Evolutionary conservation across 2,797 vertebrate genomes (phyloP).

Genomic region (Diceros bicornis): DNA sequence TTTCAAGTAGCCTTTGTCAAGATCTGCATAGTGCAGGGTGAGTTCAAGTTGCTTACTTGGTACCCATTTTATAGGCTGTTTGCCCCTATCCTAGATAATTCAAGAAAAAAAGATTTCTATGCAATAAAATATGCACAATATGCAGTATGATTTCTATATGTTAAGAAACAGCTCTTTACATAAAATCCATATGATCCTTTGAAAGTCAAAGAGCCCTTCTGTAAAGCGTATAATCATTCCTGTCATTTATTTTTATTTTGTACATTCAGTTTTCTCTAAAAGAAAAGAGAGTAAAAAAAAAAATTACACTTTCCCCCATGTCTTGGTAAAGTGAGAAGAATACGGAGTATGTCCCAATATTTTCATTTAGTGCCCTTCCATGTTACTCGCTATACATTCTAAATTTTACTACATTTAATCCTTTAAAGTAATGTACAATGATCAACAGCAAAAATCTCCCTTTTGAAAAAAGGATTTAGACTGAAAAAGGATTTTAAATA

Average conservation of each 20-base stretch:
- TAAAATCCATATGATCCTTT: slow-evolving; percentile 10
- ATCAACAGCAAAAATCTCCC: neutral
- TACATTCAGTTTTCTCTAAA: slow-evolving; percentile 23
- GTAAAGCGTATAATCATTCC: neutral
- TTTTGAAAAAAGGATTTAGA: neutral
- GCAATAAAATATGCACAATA: too few relatives aligned
- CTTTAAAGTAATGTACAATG: slow-evolving; percentile 16
- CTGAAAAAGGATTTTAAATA: slow-evolving; percentile 25
- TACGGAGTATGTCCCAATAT: neutral
- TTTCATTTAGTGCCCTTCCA: neutral
- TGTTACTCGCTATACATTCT: neutral
- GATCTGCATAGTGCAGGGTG: neutral
- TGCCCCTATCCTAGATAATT: neutral
- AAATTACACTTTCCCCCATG: neutral
- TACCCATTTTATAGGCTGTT: neutral
- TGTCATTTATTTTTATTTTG: neutral
- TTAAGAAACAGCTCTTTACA: neutral
- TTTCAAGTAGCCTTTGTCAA: neutral
- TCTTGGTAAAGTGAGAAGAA: neutral
- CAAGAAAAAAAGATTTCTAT: neutral
- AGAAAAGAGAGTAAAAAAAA: neutral
- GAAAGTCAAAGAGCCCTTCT: slow-evolving; percentile 19
- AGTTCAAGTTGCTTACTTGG: neutral
- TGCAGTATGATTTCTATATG: neutral
- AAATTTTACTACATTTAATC: neutral